Base-by-base conservation (phyloP, 2,888 invertebrate genomes). In the Heliconius sara region DNA sequence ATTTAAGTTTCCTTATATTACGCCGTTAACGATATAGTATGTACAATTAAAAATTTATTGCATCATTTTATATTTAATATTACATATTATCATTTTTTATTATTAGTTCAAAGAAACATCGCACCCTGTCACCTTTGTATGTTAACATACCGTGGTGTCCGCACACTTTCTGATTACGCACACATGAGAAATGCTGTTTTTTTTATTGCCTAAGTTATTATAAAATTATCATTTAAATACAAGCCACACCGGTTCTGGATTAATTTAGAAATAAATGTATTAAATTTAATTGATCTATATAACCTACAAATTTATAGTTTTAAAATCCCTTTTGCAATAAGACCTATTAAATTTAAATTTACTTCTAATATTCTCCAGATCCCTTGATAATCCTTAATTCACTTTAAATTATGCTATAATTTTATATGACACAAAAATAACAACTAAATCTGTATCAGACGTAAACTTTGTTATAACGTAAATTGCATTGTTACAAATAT, bases 381-480 rank as follows among this genome's bases (percentile, higher is more conserved):
- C 57, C 13, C 22, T 43, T 43, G 34, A 68, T 60, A 74, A n/a
- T 30, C 43, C 39, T 63, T 74, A 52, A 39, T 60, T 34, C 25
- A 67, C 30, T 39, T 67, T 67, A 34, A 43, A 52, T 67, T 74
- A 25, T 74, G 27, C 43, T 57, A 78, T 60, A 60, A 27, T 78
- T 76, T 78, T 68, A 47, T 68, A 79, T 63, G 34, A 76, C 52
- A 65, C 65, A 74, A 65, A 78, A 19, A 72, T 34, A 76, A 79
- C 78, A 82, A 82, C 92, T 91, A 91, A 92, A 94, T 91, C 94
- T 94, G 94, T 95, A 94, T 93, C 94, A 94, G 93, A 93, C 92
- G 86, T 79, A 84, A 86, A 88, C 86, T 87, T 80, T 60, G 86
- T 85, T 87, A 84, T 85, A 89, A 90, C 90, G 86, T 86, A 89